These are phyloP conservation scores for Bombyx mori DNA, from an alignment of 1,140 invertebrate species.

Conservation along the genomic window ASM3026992v2 NC_085114.1:6867001-6867500, in stretches of 20 bases:
- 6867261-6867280: conserved; percentile 73
- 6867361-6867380: conserved; percentile 51
- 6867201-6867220: conserved; percentile 73
- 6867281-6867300: conserved; percentile 52
- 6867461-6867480: neutral
- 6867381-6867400: conserved; percentile 69
- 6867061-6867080: no score
- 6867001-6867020: no score
- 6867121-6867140: conserved; percentile 68
- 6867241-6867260: conserved; percentile 85
- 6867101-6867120: neutral
- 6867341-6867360: conserved; percentile 46
- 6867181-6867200: conserved; percentile 76
- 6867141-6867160: conserved; percentile 79
- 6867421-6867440: no score
- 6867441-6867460: no score
- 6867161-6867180: conserved; percentile 79
- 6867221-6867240: conserved; percentile 78
- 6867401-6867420: conserved; percentile 51
- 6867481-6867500: neutral
- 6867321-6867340: conserved; percentile 53
- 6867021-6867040: no score
- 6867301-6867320: conserved; percentile 37
- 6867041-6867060: no score
- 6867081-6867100: no score